Evolutionary conservation across 1,140 invertebrate genomes (phyloP), one percentile per base, ranked within the genome.

Genomic region (Diabrotica undecimpunctata): DNA sequence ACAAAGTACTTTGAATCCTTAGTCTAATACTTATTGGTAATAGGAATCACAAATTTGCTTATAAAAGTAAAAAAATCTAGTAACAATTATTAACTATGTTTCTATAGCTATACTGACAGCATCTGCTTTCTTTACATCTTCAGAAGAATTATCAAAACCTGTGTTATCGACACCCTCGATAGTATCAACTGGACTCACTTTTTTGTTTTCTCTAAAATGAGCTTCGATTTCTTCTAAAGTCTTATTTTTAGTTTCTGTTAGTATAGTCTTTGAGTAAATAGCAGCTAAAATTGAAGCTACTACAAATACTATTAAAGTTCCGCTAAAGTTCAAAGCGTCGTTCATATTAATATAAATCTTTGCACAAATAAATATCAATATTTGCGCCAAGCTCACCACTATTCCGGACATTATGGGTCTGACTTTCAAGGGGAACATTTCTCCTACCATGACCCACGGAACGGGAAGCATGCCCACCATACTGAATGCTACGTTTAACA

Each of bases 161-260:
- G 12, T 46, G 61, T 74, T 74, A 59, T 71, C 66, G 12, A 68
- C n/a, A 51, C 71, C 69, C 2, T 8, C n/a, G 4, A 10, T n/a
- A 46, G 3, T 6, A 46, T 46, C n/a, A 46, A 46, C 41, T 10
- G 8, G 2, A 0, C 77, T 37, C 8, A 61, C 76, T 12, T 53
- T 52, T 54, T 58, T 61, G 7, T 80, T 80, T 0, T 79, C 77
- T 57, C 82, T 83, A 59, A 89, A 88, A 65, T 80, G 80, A 14
- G 75, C 83, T 78, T 90, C 88, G 39, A 95, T 93, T 75, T 95
- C 89, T 14, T 88, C 84, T 11, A 93, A 79, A 50, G 84, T 87
- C 70, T 88, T 89, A 7, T 88, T 89, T 75, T 90, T 89, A 0
- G 93, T 95, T 78, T 95, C 93, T 0, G 92, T 92, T 0, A 95